Evolutionary conservation across 2,113 vertebrate genomes (phyloP), one percentile per base, ranked within the genome.

Genomic region (Australoheros scitulus): DNA sequence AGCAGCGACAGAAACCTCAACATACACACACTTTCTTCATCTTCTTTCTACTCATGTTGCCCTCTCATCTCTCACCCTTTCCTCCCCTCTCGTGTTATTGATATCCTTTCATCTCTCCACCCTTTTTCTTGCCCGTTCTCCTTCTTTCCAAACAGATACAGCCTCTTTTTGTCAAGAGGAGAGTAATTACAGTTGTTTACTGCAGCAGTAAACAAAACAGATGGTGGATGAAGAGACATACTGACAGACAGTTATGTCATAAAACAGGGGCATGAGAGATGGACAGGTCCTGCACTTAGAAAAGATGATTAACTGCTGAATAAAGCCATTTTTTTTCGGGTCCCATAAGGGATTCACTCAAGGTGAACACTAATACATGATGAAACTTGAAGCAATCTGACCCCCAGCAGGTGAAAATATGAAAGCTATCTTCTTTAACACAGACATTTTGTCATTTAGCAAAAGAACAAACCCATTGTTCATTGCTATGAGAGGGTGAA

Each of bases 361-460:
- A 94, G 90, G 94, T 92, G 90, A 94, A 92, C 18, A 4, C 64
- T 61, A 86, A 87, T 77, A 90, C 89, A 91, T 95, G 94, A 96
- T 94, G 95, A 91, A 96, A 96, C 91, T 57, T 63, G 74, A 82
- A 65, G 94, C 89, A 95, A 95, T 92, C 85, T 83, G 80, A 83
- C 83, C 89, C 81, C 88, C 87, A 91, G 82, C 89, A 80, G 58
- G 79, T 80, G 77, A 82, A 90, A 90, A 91, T 82, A 76, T 65
- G 87, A 85, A 82, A 56, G 76, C 78, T 77, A 68, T 78, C 70
- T 80, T 78, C 74, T 13, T 76, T 76, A 77, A 83, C 47, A 57
- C 75, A 72, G 61, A 58, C 68, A 68, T 88, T 89, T 91, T 84
- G 68, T 84, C 77, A 81, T 88, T 88, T 86, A 68, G 18, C 57